Percentiles rank a stretch among this genome's conserved stretches.
Conservation (phyloP, 1,140 invertebrate genomes). For the Trachymyrmex septentrionalis region DNA sequence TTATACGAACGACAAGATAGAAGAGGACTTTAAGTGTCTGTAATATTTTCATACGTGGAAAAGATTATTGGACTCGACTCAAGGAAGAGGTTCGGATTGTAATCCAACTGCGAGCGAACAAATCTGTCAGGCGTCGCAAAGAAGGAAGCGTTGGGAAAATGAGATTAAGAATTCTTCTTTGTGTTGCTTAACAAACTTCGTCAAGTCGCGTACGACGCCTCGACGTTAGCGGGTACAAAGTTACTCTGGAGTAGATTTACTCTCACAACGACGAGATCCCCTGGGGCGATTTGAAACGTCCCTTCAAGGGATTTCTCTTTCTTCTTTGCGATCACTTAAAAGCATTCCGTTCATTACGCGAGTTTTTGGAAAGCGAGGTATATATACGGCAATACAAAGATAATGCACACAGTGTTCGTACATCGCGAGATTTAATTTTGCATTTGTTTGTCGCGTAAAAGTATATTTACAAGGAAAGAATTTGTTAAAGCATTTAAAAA, state of each 20-base stretch:
- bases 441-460: background rate
- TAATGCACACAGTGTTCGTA: background rate
- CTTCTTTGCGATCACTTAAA: slow-evolving; percentile 32
- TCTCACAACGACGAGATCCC: slow-evolving; percentile 21
- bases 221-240: slow-evolving; percentile 43
- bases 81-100: background rate
- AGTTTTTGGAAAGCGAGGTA: background rate
- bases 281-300: background rate
- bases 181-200: slow-evolving; percentile 61
- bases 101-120: slow-evolving; percentile 18
- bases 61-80: background rate
- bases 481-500: too few species aligned
- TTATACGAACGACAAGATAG: background rate
- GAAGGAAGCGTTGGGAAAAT: slow-evolving; percentile 19
- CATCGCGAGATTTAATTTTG: background rate
- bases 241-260: slow-evolving; percentile 15
- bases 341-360: slow-evolving; percentile 48
- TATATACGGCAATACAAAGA: background rate
- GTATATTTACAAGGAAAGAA: background rate
- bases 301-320: background rate
- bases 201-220: slow-evolving; percentile 41
- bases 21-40: slow-evolving; percentile 5
- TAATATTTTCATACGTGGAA: slow-evolving; percentile 1
- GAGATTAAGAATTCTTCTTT: slow-evolving; percentile 50
- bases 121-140: slow-evolving; percentile 1